These are phyloP conservation scores for Acinonyx jubatus DNA, from an alignment of 2,113 vertebrate species.

Conservation along the genomic window DNA sequence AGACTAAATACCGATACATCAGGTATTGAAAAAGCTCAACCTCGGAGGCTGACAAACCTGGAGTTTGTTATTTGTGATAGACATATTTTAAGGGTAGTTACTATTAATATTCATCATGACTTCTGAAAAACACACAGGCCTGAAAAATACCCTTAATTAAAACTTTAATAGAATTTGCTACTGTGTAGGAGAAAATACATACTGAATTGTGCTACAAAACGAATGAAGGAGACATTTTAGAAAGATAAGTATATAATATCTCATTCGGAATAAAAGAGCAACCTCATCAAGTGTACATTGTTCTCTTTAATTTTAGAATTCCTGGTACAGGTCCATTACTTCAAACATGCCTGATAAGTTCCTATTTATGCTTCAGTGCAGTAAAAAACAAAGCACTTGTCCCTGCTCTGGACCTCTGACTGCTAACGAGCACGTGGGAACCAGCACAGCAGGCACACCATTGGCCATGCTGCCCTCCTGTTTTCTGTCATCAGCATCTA, in stretches of 20 bases:
- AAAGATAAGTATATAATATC: not conserved
- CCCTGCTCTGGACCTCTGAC: not conserved
- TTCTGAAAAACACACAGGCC: not conserved
- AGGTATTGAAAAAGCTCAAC: not conserved
- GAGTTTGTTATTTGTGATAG: not conserved
- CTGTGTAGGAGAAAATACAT: not conserved
- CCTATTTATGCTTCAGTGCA: not conserved
- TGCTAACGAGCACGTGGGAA: not conserved
- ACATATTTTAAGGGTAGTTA: slow-evolving; percentile 9
- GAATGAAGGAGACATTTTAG: slow-evolving; percentile 22
- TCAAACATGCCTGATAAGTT: not conserved
- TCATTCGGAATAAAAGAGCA: not conserved
- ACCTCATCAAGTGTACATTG: not conserved
- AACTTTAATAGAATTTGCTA: slow-evolving; percentile 12
- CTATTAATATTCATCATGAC: not conserved
- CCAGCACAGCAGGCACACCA: too few relatives aligned
- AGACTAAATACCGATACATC: not conserved
- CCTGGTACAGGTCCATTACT: not conserved
- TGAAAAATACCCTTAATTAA: slow-evolving; percentile 53
- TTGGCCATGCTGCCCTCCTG: not conserved
- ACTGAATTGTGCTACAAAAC: not conserved
- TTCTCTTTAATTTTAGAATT: slow-evolving; percentile 37
- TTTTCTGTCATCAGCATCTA: accelerated
- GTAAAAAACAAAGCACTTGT: not conserved
- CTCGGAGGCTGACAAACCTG: not conserved